A percentile compares a stretch with the other conserved stretches of the same genome.
Evolutionary conservation across 2,113 vertebrate species (phyloP).

Genomic region (Heliornis fulica): DNA sequence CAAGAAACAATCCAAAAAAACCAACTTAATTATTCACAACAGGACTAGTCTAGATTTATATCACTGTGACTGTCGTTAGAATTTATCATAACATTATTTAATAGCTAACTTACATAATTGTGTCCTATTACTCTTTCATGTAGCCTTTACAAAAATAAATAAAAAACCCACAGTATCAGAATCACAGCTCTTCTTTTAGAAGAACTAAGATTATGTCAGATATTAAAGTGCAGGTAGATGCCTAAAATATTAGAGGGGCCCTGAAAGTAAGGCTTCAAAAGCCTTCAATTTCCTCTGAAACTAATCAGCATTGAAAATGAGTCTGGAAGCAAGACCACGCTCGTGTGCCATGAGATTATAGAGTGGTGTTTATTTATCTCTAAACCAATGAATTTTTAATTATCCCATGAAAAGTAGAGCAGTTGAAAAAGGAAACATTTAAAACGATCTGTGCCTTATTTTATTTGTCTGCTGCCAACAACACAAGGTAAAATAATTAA

Average conservation of each 20-base stretch:
- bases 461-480: neutral
- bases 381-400: neutral
- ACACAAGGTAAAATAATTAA: neutral
- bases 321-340: neutral
- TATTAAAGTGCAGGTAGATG: neutral
- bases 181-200: neutral
- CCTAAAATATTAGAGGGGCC: neutral
- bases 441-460: neutral
- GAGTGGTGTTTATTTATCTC: neutral
- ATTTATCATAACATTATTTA: neutral
- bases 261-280: neutral
- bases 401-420: neutral
- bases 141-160: rapidly evolving
- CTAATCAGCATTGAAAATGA: neutral
- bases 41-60: neutral
- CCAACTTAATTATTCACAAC: neutral
- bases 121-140: neutral
- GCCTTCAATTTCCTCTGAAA: neutral
- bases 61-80: neutral
- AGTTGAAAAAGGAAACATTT: neutral
- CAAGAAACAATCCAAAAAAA: no score
- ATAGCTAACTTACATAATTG: neutral
- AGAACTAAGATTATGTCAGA: neutral
- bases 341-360: neutral
- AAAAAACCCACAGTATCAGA: neutral